Evolutionary conservation across 1,140 invertebrate genomes (phyloP), one percentile per base, ranked within the genome.

Genomic region (Procambarus virginalis): DNA sequence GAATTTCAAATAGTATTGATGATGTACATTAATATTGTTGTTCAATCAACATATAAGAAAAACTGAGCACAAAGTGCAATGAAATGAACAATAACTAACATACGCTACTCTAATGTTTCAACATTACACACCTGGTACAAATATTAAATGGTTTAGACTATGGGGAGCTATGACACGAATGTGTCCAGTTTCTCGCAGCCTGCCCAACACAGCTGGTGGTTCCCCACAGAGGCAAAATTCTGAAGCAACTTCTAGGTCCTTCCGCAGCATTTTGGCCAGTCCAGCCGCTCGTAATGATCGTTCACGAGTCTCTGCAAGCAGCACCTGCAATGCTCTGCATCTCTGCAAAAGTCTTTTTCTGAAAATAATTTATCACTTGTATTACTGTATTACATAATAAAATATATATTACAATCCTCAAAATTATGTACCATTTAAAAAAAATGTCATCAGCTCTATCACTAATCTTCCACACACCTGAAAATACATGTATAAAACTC

Each of bases 301-400:
- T 92, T 98, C 97, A n/a, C 97, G 95, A 92, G 96, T 96, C 92
- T 96, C 95, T 82, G 96, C 96, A 93, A 97, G 97, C 91, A 97
- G 94, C 84, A 95, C 94, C 94, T 98, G 97, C 92, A 97, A 96
- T 91, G 96, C 96, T 68, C 97, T 95, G 90, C 97, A 97, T 60
- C 97, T 94, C 76, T 95, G 94, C 93, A 97, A 96, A 88, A 97
- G 94, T 83, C 94, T 93, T 92, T 96, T 95, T 92, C 95, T 95
- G 92, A 14, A 94, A 68, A 70, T n/a, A n/a, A 81, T 76, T 22
- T 20, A 75, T 10, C 34, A 88, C 83, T 73, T 17, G 12, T 17
- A 68, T 68, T 68, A 17, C 20, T 68, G n/a, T 34, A 73, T 22
- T 73, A 34, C 68, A 34, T 5, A 73, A 64, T 14, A 17, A 64